phyloP scores from a whole-genome alignment of 64 coral and sea anemone genomes.

The Pocillopora damicornis region DNA sequence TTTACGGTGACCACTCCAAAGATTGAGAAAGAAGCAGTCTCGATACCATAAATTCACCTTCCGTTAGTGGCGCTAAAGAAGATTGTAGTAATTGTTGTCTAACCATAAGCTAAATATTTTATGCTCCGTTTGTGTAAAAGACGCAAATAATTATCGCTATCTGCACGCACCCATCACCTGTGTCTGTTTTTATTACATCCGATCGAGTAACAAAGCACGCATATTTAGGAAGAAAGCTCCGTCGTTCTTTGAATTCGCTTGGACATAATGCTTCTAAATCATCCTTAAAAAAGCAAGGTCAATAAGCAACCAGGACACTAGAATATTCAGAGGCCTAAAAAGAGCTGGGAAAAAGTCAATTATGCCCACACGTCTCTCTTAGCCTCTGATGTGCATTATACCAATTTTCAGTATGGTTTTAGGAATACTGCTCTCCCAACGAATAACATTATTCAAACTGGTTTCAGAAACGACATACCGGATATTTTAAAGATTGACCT shows the following conservation, averaged over 20 bases:
- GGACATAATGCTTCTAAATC: not conserved
- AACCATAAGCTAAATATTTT: not conserved
- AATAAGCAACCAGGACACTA: not conserved
- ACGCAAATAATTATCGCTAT: constrained; percentile 8
- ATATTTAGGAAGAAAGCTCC: not conserved
- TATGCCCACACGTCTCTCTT: too few relatives aligned
- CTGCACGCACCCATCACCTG: not conserved
- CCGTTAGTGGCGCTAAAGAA: not conserved
- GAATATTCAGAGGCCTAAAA: too few relatives aligned
- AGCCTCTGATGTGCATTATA: too few relatives aligned
- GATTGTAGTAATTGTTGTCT: constrained; percentile 11
- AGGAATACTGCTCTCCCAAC: too few relatives aligned
- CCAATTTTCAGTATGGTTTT: too few relatives aligned
- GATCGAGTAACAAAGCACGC: not conserved
- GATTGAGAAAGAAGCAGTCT: not conserved
- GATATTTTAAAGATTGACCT: too few relatives aligned
- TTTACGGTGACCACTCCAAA: not conserved
- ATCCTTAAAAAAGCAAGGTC: not conserved
- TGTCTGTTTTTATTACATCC: not conserved
- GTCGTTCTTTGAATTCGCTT: not conserved
- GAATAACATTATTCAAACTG: too few relatives aligned
- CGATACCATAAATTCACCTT: not conserved
- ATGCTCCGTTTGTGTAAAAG: not conserved
- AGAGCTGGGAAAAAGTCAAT: too few relatives aligned
- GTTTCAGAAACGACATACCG: too few relatives aligned